A percentile compares a stretch with the other conserved stretches of the same genome.
Conservation (phyloP, 1,140 invertebrate species). For the Lordiphosa clarofinis region DNA sequence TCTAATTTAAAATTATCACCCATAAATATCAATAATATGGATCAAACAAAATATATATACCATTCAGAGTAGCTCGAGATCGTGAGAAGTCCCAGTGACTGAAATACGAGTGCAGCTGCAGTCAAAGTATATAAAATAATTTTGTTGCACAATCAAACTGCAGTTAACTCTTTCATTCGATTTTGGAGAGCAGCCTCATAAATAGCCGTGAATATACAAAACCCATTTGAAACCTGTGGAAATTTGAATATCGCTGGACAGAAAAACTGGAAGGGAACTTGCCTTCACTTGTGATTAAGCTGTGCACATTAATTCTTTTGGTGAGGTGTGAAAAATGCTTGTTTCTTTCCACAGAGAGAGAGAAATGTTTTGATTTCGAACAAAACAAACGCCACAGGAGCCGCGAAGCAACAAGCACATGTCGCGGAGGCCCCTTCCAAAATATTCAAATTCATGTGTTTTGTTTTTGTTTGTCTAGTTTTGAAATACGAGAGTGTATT, state of each 20-base stretch:
- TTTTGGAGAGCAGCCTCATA: too few species aligned
- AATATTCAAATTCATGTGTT: slow-evolving; percentile 56
- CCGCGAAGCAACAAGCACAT: not conserved
- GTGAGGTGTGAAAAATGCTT: slow-evolving; percentile 29
- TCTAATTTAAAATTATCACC: slow-evolving; percentile 49
- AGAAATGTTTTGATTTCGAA: slow-evolving; percentile 74
- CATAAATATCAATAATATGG: slow-evolving; percentile 59
- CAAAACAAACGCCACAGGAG: slow-evolving; percentile 69
- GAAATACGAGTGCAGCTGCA: not conserved
- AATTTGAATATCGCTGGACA: too few species aligned
- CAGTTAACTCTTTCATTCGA: slow-evolving; percentile 1
- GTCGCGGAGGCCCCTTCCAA: slow-evolving; percentile 45
- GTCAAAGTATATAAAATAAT: too few species aligned
- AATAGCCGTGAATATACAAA: too few species aligned
- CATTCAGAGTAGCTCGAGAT: slow-evolving; percentile 25
- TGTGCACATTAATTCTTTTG: slow-evolving; percentile 19
- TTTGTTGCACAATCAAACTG: slow-evolving; percentile 14
- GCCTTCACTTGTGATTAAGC: slow-evolving; percentile 42
- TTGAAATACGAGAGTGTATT: slow-evolving; percentile 75
- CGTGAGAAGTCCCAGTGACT: slow-evolving; percentile 39
- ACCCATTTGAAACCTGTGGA: too few species aligned
- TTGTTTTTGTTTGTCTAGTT: slow-evolving; percentile 28
- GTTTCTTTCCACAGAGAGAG: slow-evolving; percentile 15
- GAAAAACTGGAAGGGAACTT: too few species aligned
- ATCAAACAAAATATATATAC: slow-evolving; percentile 12